A percentile compares a stretch with the other conserved stretches of the same genome.
These are phyloP conservation scores for Sardina pilchardus DNA, from an alignment of 2,113 vertebrate genomes.

Conservation along the genomic window DNA sequence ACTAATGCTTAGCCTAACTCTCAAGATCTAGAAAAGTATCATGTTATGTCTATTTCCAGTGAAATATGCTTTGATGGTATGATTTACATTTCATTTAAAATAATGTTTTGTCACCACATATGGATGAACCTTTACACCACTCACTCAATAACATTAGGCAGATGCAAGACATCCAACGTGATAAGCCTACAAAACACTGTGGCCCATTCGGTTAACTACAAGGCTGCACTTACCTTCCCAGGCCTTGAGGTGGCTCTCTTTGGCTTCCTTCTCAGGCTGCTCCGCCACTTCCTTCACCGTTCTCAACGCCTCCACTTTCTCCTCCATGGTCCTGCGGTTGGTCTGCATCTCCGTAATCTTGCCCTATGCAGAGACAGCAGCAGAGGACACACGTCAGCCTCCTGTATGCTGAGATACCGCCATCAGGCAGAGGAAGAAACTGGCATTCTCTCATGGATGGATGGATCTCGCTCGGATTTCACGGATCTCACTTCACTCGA, in stretches of 20 bases:
- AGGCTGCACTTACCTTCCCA: constrained; percentile 80
- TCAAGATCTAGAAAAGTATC: not conserved
- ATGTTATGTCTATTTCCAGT: not conserved
- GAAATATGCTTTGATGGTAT: not conserved
- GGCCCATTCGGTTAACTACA: not conserved
- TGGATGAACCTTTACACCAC: not conserved
- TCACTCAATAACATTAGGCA: not conserved
- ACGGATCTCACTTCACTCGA: not conserved
- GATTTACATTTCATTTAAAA: not conserved
- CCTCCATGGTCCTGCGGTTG: constrained; percentile 74
- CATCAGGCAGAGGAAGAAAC: not conserved
- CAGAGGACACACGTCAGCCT: not conserved
- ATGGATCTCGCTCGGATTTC: not conserved
- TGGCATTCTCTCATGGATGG: not conserved
- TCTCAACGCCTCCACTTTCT: constrained; percentile 76
- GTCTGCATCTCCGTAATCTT: constrained; percentile 76
- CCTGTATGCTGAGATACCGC: not conserved
- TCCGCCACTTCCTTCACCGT: constrained; percentile 80
- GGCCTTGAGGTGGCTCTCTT: constrained; percentile 79
- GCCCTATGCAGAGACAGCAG: constrained; percentile 62
- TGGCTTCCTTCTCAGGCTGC: constrained; percentile 84
- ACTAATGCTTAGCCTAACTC: not conserved
- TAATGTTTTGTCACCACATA: not conserved
- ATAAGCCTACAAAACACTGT: not conserved
- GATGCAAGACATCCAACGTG: not conserved